These are phyloP conservation scores for Tragulus kanchil DNA, from an alignment of 2,113 vertebrate genomes.

Conservation along the genomic window DNA sequence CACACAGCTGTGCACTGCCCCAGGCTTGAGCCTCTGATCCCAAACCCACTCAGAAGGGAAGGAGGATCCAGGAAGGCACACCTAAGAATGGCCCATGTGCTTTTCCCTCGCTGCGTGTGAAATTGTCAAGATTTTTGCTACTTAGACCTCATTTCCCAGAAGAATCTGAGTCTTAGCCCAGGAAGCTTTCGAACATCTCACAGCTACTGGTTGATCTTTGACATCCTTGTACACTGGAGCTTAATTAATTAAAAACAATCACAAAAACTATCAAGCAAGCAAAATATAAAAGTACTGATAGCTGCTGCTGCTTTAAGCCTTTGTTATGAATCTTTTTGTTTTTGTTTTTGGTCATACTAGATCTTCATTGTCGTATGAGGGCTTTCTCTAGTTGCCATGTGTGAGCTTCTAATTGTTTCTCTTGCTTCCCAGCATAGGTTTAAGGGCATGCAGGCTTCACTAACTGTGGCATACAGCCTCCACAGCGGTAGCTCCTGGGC, in stretches of 20 bases:
- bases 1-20: neutral
- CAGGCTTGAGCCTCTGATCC: neutral
- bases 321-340: neutral
- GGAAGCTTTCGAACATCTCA: neutral
- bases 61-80: neutral
- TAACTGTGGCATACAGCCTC: fast-evolving
- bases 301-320: neutral
- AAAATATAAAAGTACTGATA: neutral
- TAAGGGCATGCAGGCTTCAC: neutral
- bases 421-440: neutral
- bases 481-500: neutral
- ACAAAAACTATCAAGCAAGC: neutral
- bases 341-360: neutral
- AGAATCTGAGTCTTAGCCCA: neutral
- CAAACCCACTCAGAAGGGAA: neutral
- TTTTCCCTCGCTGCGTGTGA: neutral
- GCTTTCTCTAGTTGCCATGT: neutral
- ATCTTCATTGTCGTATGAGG: neutral
- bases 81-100: neutral
- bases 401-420: neutral
- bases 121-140: neutral
- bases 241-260: slow-evolving; percentile 7
- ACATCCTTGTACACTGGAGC: neutral
- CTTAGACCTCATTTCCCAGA: neutral
- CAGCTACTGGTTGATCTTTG: neutral